Conservation (phyloP, 1,140 invertebrate genomes). For the Kradibia gibbosae region DNA sequence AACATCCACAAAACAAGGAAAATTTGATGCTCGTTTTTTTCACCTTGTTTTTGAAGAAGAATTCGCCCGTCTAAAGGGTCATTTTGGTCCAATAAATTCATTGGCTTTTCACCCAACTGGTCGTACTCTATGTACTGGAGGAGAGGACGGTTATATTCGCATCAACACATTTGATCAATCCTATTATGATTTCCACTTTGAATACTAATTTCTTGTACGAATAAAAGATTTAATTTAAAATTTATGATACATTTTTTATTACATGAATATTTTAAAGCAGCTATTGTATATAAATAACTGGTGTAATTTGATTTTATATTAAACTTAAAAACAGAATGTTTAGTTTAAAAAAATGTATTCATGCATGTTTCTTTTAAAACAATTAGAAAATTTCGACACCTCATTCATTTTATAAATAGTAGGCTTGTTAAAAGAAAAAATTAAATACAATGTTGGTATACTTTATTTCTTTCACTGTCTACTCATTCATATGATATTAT, state of each 20-base stretch:
- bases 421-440: conserved; percentile 41
- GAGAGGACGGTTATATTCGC: conserved; percentile 98
- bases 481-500: conserved; percentile 71
- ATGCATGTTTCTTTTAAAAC: neutral
- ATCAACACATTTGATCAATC: conserved; percentile 96
- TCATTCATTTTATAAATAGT: conserved; percentile 1
- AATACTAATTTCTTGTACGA: conserved; percentile 77
- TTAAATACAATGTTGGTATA: conserved; percentile 71
- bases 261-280: no score
- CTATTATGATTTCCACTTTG: conserved; percentile 98
- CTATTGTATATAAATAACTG: neutral
- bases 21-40: conserved; percentile 99
- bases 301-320: neutral
- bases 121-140: conserved; percentile 95
- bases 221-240: conserved; percentile 11
- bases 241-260: neutral
- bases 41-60: conserved; percentile 99
- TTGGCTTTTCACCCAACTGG: conserved; percentile 99
- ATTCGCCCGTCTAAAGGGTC: conserved; percentile 97
- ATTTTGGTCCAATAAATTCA: conserved; percentile 99
- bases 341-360: neutral
- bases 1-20: conserved; percentile 94
- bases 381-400: no score
- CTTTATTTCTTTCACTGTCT: conserved; percentile 71
- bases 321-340: neutral